These are phyloP conservation scores for Ptychoptera albimana DNA, from an alignment of 2,888 invertebrate species.

Conservation along the genomic window DNA sequence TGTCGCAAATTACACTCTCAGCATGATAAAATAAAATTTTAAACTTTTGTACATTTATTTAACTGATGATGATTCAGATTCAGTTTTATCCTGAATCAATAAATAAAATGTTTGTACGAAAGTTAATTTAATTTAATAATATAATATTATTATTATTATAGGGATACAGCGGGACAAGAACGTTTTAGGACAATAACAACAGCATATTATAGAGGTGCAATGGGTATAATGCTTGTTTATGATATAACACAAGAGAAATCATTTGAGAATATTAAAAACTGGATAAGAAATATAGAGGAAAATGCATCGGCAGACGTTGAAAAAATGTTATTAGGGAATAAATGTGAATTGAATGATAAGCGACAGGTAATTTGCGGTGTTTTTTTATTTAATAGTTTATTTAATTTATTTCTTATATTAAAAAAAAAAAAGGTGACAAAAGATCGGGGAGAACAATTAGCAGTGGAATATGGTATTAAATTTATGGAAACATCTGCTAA, in stretches of 20 bases:
- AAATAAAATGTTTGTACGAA: too few species aligned
- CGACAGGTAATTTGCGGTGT: slow-evolving; percentile 47
- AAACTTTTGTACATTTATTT: too few species aligned
- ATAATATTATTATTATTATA: slow-evolving; percentile 25
- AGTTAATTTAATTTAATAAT: background rate
- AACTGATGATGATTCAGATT: too few species aligned
- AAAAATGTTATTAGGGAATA: slow-evolving; percentile 97
- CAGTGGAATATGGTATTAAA: slow-evolving; percentile 95
- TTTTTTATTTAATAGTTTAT: background rate
- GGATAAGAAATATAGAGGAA: slow-evolving; percentile 98
- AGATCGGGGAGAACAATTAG: slow-evolving; percentile 92
- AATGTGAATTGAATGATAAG: slow-evolving; percentile 94
- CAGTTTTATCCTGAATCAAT: too few species aligned
- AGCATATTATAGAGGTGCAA: slow-evolving; percentile 98
- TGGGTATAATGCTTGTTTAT: slow-evolving; percentile 99
- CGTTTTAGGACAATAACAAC: slow-evolving; percentile 98
- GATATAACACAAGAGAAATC: slow-evolving; percentile 99
- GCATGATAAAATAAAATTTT: too few species aligned
- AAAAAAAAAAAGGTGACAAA: slow-evolving; percentile 56
- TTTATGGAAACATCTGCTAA: slow-evolving; percentile 99
- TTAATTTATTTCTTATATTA: background rate
- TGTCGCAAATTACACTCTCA: too few species aligned
- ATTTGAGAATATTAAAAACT: slow-evolving; percentile 98
- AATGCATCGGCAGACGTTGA: slow-evolving; percentile 98
- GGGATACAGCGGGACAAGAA: slow-evolving; percentile 99